A percentile compares a stretch with the other conserved stretches of the same genome.
Evolutionary conservation across 1,140 invertebrate genomes (phyloP).

Genomic region (Hestina assimilis): DNA sequence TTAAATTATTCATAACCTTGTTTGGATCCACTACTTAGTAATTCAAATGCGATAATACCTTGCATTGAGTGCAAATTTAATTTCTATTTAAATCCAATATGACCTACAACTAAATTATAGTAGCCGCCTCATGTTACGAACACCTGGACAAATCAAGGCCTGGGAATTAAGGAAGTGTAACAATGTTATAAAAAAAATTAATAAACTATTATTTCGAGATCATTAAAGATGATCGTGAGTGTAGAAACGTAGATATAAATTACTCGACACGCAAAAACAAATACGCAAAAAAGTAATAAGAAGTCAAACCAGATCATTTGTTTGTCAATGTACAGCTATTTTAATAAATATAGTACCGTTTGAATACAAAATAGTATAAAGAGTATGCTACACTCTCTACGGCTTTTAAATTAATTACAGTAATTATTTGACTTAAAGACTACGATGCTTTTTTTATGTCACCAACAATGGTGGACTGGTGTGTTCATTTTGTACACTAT

Average conservation of each 20-base stretch:
- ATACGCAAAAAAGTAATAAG: conserved; percentile 43
- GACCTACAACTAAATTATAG: conserved; percentile 19
- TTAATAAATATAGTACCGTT: conserved; percentile 29
- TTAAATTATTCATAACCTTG: neutral
- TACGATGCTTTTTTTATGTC: too few relatives aligned
- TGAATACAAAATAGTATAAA: neutral
- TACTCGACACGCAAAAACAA: conserved; percentile 41
- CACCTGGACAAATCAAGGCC: conserved; percentile 63
- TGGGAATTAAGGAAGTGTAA: conserved; percentile 59
- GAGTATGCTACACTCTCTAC: neutral
- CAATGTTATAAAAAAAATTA: conserved; percentile 48
- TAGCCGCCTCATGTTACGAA: conserved; percentile 31
- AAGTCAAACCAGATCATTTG: conserved; percentile 53
- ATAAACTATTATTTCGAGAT: conserved; percentile 52
- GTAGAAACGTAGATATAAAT: conserved; percentile 47
- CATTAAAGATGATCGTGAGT: conserved; percentile 55
- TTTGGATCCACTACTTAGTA: neutral
- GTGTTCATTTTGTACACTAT: too few relatives aligned
- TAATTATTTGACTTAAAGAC: neutral
- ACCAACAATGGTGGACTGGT: too few relatives aligned
- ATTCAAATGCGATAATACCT: conserved; percentile 3
- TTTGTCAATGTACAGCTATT: conserved; percentile 48
- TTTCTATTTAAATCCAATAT: conserved; percentile 12
- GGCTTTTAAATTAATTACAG: neutral
- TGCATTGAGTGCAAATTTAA: conserved; percentile 24